These are phyloP conservation scores for Lobophora halterata DNA, from an alignment of 2,888 invertebrate species.

Conservation along the genomic window DNA sequence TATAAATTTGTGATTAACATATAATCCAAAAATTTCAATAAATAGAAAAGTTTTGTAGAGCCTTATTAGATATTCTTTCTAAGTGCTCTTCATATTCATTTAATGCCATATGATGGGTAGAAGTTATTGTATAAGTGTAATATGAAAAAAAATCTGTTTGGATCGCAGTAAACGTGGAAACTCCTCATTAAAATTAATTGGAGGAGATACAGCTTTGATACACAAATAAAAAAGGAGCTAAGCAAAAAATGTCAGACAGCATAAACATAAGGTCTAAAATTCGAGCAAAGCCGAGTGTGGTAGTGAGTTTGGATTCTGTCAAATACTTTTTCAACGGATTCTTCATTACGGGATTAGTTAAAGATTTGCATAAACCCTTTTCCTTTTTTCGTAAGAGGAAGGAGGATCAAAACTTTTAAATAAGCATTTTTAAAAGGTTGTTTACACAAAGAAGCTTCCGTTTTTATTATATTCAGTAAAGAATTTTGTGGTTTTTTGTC, in stretches of 20 bases:
- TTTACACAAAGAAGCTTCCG: too few relatives aligned
- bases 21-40: too few relatives aligned
- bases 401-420: constrained; percentile 13
- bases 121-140: constrained; percentile 16
- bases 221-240: constrained; percentile 8
- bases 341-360: constrained; percentile 24
- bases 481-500: too few relatives aligned
- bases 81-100: neutral
- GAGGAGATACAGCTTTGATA: constrained; percentile 30
- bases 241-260: neutral
- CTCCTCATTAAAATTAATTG: constrained; percentile 45
- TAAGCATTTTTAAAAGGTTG: constrained; percentile 10
- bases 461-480: too few relatives aligned
- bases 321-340: constrained; percentile 18
- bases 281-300: too few relatives aligned
- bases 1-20: too few relatives aligned
- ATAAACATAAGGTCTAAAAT: constrained; percentile 1
- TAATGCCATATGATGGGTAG: constrained; percentile 26
- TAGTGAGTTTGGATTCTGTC: too few relatives aligned
- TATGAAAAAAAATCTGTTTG: constrained; percentile 16
- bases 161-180: constrained; percentile 21
- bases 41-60: too few relatives aligned
- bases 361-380: constrained; percentile 27
- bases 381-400: constrained; percentile 17
- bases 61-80: neutral